Percentiles rank a stretch among this genome's conserved stretches.
Evolutionary conservation across 2,797 vertebrate species (phyloP).

Genomic region (Arrhamphus sclerolepis): DNA sequence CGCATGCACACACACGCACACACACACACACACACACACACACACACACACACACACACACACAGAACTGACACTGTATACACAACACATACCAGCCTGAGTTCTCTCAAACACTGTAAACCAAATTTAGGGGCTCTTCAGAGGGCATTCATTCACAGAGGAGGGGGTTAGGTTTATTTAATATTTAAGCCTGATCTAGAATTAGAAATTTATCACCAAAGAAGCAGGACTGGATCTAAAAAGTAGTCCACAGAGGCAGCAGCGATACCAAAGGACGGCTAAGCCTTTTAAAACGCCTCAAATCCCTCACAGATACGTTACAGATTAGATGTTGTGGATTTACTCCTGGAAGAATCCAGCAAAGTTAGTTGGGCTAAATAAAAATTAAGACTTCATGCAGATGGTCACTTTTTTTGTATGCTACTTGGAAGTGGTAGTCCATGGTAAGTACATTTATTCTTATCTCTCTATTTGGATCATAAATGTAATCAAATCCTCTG

Average conservation of each 20-base stretch:
- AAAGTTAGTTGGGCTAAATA: not conserved
- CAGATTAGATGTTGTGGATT: constrained; percentile 31
- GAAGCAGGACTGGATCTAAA: constrained; percentile 22
- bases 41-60: too few relatives aligned
- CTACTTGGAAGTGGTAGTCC: too few relatives aligned
- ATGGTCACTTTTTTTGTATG: not conserved
- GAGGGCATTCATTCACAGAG: constrained; percentile 65
- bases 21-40: too few relatives aligned
- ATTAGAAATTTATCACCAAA: constrained; percentile 53
- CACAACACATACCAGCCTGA: constrained; percentile 59
- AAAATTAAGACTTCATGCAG: not conserved
- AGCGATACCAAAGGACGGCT: constrained; percentile 22
- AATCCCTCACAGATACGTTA: constrained; percentile 34
- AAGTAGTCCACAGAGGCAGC: constrained; percentile 5
- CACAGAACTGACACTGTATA: constrained; percentile 37
- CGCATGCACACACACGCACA: too few relatives aligned
- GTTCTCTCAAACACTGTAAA: constrained; percentile 57
- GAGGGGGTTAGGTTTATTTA: constrained; percentile 65
- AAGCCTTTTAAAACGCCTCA: constrained; percentile 29
- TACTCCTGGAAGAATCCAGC: constrained; percentile 6
- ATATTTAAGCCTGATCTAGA: constrained; percentile 56
- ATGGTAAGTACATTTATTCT: too few relatives aligned
- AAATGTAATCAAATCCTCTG: too few relatives aligned
- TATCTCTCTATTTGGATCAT: too few relatives aligned
- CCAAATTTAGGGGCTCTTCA: constrained; percentile 59